Base-by-base conservation (phyloP, 1,140 invertebrate genomes). In the Neuroterus valhalla region DNA sequence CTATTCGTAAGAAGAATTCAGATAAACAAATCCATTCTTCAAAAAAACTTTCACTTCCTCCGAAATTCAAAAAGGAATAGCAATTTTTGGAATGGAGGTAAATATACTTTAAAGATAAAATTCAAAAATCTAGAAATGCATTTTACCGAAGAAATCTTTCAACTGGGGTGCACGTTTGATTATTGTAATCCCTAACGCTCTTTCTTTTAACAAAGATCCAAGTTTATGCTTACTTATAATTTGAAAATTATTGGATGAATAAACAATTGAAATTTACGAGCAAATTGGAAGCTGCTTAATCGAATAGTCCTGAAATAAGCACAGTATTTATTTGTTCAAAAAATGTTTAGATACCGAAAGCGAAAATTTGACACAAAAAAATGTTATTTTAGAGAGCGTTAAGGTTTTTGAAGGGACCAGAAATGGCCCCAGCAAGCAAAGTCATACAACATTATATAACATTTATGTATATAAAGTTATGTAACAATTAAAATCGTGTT, bases 61-160 rank as follows among this genome's bases (percentile, higher is more conserved):
- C 10, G 1, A 73, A 73, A 52, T 77, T 77, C 68, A 68, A 68
- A 55, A 71, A 73, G 42, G 75, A 75, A 74, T 74, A 55, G 68
- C 69, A 69, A 55, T 71, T 43, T 55, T 75, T 52, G 19, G 42
- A 48, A 48, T 50, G 66, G 11, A 38, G 31, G 31, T 8, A 38
- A 38, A 38, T 38, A 8, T 8, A 38, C 31, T 38, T 38, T 38
- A 8, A 38, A 38, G 31, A 38, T 38, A 38, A 8, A 38, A 38
- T 50, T 62, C 12, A 23, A 62, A 62, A 14, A 62, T 62, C 15
- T 15, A n/a, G 11, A 62, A 14, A 62, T 62, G 10, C 23, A 31
- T 31, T 2, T 31, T 19, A 50, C 12, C 23, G 23, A 23, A 62
- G 55, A 62, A 38, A 62, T 62, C 55, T 62, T 62, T 62, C 4